Evolutionary conservation across 2,888 invertebrate species (phyloP), one percentile per base, ranked within the genome.

Genomic region (Pachymerium ferrugineum): DNA sequence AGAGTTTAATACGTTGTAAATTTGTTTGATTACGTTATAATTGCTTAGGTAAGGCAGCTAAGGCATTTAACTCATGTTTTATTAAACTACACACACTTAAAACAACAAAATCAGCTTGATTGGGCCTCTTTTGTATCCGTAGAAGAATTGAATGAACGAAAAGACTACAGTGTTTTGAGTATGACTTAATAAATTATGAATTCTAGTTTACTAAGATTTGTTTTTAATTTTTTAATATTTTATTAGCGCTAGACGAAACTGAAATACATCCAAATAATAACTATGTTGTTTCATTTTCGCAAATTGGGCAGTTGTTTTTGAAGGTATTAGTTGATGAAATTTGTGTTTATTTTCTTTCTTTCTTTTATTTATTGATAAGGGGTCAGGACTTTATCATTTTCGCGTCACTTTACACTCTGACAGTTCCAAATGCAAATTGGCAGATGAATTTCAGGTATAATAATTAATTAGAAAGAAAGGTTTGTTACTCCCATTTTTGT

Each of bases 71-170:
- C 62, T 0, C n/a, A 62, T 25, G 12, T 62, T 62, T 62, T 62
- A 62, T 1, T 62, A 12, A 62, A 62, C 28, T 62, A 28, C 25
- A 62, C 62, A 28, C n/a, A 3, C 3, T 28, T 62, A 4, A 62
- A 62, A 62, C 62, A 28, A 28, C 25, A 62, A 62, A 62, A 62
- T n/a, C 62, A 25, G 28, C 62, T 62, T 62, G 62, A 62, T 62
- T 62, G 62, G 62, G 25, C 25, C 3, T 62, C 62, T 1, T 62
- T 25, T 62, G 62, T 25, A 10, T 62, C 62, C 3, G 2, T 62
- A 14, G 1, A 0, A 28, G 62, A 62, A n/a, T 62, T 62, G 12
- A 62, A 62, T 62, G 25, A 28, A 12, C 25, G 62, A 22, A 62
- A 62, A 28, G 62, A 62, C 28, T 62, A 62, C 12, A 62, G 62